Evolutionary conservation across 2,113 vertebrate species (phyloP), one percentile per base, ranked within the genome.

Genomic region (Dissostichus mawsoni): DNA sequence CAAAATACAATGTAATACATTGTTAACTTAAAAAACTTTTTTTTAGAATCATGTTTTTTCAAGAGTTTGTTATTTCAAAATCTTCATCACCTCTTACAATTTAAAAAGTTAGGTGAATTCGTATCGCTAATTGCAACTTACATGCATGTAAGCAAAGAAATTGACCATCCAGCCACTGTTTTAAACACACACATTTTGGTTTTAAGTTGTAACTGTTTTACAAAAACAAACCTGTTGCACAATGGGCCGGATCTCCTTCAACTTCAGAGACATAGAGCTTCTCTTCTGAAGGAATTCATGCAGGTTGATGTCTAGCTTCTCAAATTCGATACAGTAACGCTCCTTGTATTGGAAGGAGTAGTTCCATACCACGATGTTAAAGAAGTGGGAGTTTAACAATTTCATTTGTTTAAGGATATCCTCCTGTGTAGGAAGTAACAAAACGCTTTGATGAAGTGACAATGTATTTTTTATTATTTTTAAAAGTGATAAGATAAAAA

Each of bases 271-370:
- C 11, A 2, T 7, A 8, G 2, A 8, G 1, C 1, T 5, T 1
- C 8, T 41, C 41, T 1, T 12, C 16, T 56, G 14, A 16, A 69
- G 3, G 6, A 41, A 41, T 5, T 74, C 11, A 2, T 0, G 1
- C 2, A 70, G 73, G 16, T 1, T 70, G 0, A 70, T 58, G 51
- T 82, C 72, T 6, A 81, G 58, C 11, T 69, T 63, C 25, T 81
- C 79, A 2, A 81, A 76, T 5, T 75, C 72, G 0, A 69, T n/a
- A 50, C 58, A 70, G 7, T n/a, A 64, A 16, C 23, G 41, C 9
- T 58, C 51, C 9, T 20, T 1, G 33, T n/a, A 50, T 2, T 3
- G 1, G 16, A 76, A 71, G 10, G 41, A 20, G 6, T 70, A 8
- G 5, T 57, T 29, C 65, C 41, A 53, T 2, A 10, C 25, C 16